Evolutionary conservation across 2,113 vertebrate genomes (phyloP).

Genomic region (Glaucomys volans): DNA sequence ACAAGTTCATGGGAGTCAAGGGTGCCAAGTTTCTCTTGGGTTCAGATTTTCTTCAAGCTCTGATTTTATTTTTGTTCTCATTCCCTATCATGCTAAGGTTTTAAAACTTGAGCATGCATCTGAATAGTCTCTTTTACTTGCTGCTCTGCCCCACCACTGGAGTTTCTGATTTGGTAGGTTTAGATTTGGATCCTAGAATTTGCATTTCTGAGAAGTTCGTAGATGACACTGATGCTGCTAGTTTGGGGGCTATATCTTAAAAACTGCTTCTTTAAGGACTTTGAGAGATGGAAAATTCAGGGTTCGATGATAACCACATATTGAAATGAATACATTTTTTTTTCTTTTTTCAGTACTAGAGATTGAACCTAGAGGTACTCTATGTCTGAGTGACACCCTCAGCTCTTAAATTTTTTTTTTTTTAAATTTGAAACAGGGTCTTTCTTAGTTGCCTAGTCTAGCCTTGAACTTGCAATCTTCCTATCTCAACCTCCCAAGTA

Average conservation of each 20-base stretch:
- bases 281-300: slow-evolving; percentile 7
- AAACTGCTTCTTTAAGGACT: background rate
- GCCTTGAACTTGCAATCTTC: too few species aligned
- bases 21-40: background rate
- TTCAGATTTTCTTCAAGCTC: background rate
- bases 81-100: background rate
- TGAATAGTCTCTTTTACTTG: background rate
- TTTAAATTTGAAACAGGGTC: too few species aligned
- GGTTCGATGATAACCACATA: background rate
- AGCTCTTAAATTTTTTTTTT: too few species aligned
- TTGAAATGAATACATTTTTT: background rate
- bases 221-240: background rate
- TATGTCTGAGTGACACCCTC: too few species aligned
- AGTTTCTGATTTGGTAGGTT: background rate
- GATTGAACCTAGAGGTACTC: too few species aligned
- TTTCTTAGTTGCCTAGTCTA: too few species aligned
- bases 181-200: background rate
- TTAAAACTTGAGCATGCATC: background rate
- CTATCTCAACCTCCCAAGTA: too few species aligned
- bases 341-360: too few species aligned
- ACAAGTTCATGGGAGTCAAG: background rate
- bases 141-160: background rate
- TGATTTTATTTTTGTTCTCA: background rate
- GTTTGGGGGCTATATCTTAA: background rate
- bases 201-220: background rate